A percentile compares a stretch with the other conserved stretches of the same genome.
Conservation (phyloP, 2,113 vertebrate genomes). For the Montifringilla adamsi region DNA sequence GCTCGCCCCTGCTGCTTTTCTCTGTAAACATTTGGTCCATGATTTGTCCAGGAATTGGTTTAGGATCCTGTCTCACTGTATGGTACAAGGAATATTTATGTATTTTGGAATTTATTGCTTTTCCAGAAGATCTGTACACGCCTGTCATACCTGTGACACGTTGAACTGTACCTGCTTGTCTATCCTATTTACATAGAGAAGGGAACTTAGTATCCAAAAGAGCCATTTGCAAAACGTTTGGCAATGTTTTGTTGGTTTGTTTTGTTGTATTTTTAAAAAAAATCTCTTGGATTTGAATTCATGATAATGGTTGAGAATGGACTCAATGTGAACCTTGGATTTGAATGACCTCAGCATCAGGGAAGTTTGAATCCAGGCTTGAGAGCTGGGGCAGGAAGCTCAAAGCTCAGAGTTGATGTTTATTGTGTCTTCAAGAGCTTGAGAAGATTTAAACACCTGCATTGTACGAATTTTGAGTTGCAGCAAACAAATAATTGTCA, state of each 20-base stretch:
- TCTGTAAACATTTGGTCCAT: slow-evolving; percentile 4
- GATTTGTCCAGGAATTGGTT: slow-evolving; percentile 12
- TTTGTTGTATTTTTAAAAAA: not conserved
- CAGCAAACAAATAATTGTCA: not conserved
- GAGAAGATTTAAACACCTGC: not conserved
- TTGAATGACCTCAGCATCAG: not conserved
- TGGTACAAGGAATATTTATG: slow-evolving; percentile 68
- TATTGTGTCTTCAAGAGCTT: not conserved
- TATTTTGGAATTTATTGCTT: slow-evolving; percentile 47
- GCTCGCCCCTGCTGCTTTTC: not conserved
- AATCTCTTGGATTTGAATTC: not conserved
- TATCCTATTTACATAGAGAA: slow-evolving; percentile 2
- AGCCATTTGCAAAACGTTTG: slow-evolving; percentile 32
- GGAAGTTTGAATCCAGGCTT: not conserved
- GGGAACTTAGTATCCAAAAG: slow-evolving; percentile 12
- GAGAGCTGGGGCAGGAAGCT: not conserved
- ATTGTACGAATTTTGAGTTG: not conserved
- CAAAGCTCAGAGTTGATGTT: not conserved
- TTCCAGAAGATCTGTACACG: slow-evolving; percentile 32
- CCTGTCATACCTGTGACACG: not conserved
- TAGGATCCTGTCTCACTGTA: slow-evolving; percentile 20
- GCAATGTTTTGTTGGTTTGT: not conserved
- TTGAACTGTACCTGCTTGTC: slow-evolving; percentile 26
- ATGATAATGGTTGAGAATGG: not conserved
- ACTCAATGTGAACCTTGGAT: not conserved